Percentiles rank a stretch among this genome's conserved stretches.
Conservation (phyloP, 2,888 invertebrate species). For the Pyrrhosoma nymphula region DNA sequence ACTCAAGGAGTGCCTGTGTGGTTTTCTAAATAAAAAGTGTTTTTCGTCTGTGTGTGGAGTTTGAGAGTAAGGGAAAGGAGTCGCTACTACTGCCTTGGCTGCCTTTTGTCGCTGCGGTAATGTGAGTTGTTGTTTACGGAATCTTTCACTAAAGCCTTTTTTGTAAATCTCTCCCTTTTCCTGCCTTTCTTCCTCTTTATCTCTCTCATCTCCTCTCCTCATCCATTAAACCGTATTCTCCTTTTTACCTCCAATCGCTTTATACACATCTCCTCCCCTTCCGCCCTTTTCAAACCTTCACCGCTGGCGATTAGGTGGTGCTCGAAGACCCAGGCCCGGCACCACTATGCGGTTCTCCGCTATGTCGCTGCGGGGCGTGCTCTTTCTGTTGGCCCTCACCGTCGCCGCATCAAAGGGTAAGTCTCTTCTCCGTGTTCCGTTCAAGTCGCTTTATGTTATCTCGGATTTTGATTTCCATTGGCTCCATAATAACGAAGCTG, state of each 20-base stretch:
- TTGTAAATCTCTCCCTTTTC: not conserved
- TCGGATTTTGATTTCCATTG: not conserved
- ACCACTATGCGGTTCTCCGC: slow-evolving; percentile 55
- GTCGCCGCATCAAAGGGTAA: slow-evolving; percentile 48
- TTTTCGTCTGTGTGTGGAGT: not conserved
- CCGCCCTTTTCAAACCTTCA: not conserved
- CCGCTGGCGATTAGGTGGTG: slow-evolving; percentile 16
- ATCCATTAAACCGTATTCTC: not conserved
- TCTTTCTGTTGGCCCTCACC: slow-evolving; percentile 10
- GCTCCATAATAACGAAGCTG: not conserved
- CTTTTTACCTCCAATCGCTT: not conserved
- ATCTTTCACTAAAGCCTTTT: slow-evolving; percentile 25
- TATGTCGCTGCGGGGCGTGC: slow-evolving; percentile 42
- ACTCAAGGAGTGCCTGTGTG: not conserved
- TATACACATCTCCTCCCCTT: not conserved
- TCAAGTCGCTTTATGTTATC: not conserved
- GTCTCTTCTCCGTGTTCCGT: not conserved
- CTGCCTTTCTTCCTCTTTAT: not conserved
- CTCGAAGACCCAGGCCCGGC: slow-evolving; percentile 20
- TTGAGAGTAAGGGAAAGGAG: not conserved
- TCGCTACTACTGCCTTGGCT: not conserved
- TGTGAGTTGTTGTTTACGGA: slow-evolving; percentile 28
- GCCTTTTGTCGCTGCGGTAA: slow-evolving; percentile 23
- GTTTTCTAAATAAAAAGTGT: not conserved
- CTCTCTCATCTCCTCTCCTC: not conserved